Conservation (phyloP, 2,888 invertebrate species). For the Andrena hattorfiana region DNA sequence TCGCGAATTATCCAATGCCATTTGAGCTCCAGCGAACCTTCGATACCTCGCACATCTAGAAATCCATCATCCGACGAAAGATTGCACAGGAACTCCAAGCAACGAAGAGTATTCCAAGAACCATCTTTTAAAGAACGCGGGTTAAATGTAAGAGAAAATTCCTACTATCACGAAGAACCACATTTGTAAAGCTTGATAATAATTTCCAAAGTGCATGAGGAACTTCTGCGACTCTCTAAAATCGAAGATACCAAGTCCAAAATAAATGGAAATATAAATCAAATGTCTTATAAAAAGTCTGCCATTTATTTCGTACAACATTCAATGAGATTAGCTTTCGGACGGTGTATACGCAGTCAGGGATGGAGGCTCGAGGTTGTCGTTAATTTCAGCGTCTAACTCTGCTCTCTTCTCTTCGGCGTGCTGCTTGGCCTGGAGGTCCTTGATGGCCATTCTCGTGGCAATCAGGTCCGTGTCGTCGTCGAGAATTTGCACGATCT, state of each 20-base stretch:
- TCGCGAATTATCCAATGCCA: not conserved
- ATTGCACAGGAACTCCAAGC: not conserved
- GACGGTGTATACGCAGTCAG: not conserved
- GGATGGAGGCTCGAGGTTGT: slow-evolving; percentile 1
- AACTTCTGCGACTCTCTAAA: too few species aligned
- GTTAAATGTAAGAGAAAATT: not conserved
- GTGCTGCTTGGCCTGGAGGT: slow-evolving; percentile 37
- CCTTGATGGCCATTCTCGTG: slow-evolving; percentile 41
- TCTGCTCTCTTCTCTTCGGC: slow-evolving; percentile 12
- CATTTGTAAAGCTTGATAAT: not conserved
- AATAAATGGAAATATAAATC: not conserved
- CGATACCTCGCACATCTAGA: not conserved
- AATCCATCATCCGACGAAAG: not conserved
- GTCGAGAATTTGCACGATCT: slow-evolving; percentile 72
- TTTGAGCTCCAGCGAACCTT: not conserved
- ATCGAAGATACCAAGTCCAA: too few species aligned
- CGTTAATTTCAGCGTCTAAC: not conserved
- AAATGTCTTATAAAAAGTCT: not conserved
- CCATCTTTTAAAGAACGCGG: not conserved
- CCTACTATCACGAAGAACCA: not conserved
- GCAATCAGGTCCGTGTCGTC: slow-evolving; percentile 34
- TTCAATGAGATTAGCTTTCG: not conserved
- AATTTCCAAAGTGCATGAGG: too few species aligned
- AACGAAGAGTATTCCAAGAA: not conserved
- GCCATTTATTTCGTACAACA: not conserved